These are phyloP conservation scores for Sceloporus tristichus DNA, from an alignment of 2,113 vertebrate species.

Conservation along the genomic window DNA sequence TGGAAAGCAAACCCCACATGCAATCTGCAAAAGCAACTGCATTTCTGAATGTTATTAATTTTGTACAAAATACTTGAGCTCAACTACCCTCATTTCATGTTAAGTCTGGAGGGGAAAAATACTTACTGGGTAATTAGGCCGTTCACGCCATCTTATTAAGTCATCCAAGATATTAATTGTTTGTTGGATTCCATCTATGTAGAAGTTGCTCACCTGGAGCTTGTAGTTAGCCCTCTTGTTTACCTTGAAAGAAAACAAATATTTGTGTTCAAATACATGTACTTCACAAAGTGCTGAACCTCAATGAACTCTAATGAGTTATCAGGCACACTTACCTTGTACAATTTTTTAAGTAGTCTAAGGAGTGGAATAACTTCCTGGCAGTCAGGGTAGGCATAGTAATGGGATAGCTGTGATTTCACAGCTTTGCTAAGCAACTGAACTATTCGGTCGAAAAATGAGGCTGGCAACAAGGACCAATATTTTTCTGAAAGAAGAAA, in stretches of 20 bases:
- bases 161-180: slow-evolving; percentile 43
- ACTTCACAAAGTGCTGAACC: not conserved
- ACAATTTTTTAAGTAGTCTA: slow-evolving; percentile 62
- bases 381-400: not conserved
- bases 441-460: slow-evolving; percentile 48
- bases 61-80: not conserved
- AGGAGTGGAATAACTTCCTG: slow-evolving; percentile 41
- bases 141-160: slow-evolving; percentile 8
- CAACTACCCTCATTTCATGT: not conserved
- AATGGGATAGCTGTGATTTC: not conserved
- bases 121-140: slow-evolving; percentile 50
- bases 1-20: not conserved
- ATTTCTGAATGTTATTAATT: not conserved
- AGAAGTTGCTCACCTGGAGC: slow-evolving; percentile 58
- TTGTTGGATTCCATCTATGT: slow-evolving; percentile 47
- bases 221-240: slow-evolving; percentile 56
- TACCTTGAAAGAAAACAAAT: slow-evolving; percentile 58
- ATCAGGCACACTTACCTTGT: slow-evolving; percentile 55
- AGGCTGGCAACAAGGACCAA: slow-evolving; percentile 65
- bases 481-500: slow-evolving; percentile 55
- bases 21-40: not conserved
- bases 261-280: not conserved
- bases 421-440: slow-evolving; percentile 63
- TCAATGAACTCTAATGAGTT: not conserved
- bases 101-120: slow-evolving; percentile 16